A percentile compares a stretch with the other conserved stretches of the same genome.
Evolutionary conservation across 1,140 invertebrate species (phyloP).

Genomic region (Rhyzopertha dominica): DNA sequence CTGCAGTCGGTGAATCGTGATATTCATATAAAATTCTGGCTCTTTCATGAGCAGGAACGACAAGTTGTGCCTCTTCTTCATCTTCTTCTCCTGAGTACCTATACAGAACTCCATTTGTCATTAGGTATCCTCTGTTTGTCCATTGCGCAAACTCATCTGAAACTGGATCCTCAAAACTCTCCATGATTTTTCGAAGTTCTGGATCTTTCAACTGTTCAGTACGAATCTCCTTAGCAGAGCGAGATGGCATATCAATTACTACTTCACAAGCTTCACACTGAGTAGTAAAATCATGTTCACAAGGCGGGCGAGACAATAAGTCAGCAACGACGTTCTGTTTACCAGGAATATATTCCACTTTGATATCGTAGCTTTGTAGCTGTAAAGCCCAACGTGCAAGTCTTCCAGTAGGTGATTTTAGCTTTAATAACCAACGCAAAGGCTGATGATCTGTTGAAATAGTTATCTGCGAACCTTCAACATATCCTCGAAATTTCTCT

Average conservation of each 20-base stretch:
- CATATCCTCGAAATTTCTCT: constrained; percentile 34
- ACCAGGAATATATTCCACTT: constrained; percentile 22
- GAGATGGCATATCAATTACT: too few relatives aligned
- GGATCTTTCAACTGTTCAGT: constrained; percentile 2
- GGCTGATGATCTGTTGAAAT: constrained; percentile 35
- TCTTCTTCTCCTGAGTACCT: constrained; percentile 19
- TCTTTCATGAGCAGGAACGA: too few relatives aligned
- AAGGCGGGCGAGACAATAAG: constrained; percentile 13
- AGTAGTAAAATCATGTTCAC: constrained; percentile 17
- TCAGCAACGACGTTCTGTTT: constrained; percentile 22
- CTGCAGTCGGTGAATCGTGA: too few relatives aligned
- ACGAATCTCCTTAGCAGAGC: background rate
- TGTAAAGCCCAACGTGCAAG: constrained; percentile 32
- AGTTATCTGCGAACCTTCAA: constrained; percentile 36
- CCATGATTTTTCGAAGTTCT: constrained; percentile 1
- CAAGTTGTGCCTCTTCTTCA: constrained; percentile 22
- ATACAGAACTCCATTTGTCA: constrained; percentile 30
- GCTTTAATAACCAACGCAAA: constrained; percentile 23
- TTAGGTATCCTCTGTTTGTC: constrained; percentile 18
- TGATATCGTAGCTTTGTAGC: constrained; percentile 19
- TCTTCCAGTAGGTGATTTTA: constrained; percentile 31
- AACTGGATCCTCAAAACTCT: too few relatives aligned
- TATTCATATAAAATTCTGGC: too few relatives aligned
- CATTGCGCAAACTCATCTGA: too few relatives aligned
- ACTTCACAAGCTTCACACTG: too few relatives aligned